A percentile compares a stretch with the other conserved stretches of the same genome.
These are phyloP conservation scores for Panonychus citri DNA, from an alignment of 1,140 invertebrate species.

Conservation along the genomic window DNA sequence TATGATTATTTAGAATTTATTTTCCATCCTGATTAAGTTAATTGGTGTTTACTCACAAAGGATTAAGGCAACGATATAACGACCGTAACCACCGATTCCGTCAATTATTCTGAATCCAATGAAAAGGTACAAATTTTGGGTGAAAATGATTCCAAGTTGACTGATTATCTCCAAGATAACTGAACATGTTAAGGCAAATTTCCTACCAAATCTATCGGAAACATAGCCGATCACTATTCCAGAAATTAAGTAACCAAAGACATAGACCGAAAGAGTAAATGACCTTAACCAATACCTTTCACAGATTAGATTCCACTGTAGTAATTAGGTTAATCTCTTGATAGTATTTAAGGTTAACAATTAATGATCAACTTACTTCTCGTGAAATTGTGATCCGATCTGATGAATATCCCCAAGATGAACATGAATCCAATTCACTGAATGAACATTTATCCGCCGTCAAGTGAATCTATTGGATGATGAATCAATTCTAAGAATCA, in stretches of 20 bases:
- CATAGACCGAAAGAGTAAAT: conserved; percentile 50
- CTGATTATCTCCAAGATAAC: background rate
- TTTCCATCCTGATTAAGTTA: too few relatives aligned
- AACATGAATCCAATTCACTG: background rate
- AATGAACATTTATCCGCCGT: background rate
- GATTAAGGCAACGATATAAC: background rate
- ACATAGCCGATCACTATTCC: conserved; percentile 51
- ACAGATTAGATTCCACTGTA: conserved; percentile 50
- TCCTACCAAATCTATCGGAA: conserved; percentile 39
- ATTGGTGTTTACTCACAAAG: background rate
- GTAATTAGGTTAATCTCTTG: background rate
- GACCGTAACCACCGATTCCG: background rate
- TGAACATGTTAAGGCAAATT: background rate
- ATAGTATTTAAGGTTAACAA: background rate
- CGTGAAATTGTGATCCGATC: background rate
- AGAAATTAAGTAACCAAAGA: conserved; percentile 54
- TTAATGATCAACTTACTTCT: background rate
- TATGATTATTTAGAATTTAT: too few relatives aligned
- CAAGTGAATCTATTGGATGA: background rate
- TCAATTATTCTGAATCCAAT: background rate
- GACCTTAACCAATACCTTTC: conserved; percentile 36
- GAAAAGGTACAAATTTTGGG: background rate
- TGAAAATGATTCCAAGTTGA: background rate
- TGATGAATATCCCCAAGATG: background rate
- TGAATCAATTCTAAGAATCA: background rate